These are phyloP conservation scores for Perizoma flavofasciatum DNA, from an alignment of 2,888 invertebrate genomes.

Conservation along the genomic window DNA sequence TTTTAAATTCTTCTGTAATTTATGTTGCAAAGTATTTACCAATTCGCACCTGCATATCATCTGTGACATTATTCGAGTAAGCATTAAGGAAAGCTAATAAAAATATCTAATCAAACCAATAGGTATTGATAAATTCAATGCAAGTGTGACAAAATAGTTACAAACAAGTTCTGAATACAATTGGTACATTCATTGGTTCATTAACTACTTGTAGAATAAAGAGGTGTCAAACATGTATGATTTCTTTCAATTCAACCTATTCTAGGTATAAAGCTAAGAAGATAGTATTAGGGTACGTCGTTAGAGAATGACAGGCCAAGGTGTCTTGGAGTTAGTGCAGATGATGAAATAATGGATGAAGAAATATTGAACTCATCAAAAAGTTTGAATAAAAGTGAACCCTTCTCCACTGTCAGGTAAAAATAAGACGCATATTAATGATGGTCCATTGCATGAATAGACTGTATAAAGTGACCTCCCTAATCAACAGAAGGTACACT, in stretches of 20 bases:
- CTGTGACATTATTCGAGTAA: constrained; percentile 12
- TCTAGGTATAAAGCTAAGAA: too few species aligned
- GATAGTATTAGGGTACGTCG: too few species aligned
- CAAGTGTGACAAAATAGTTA: too few species aligned
- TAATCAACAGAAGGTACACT: constrained; percentile 57
- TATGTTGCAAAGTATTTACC: constrained; percentile 10
- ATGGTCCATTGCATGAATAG: constrained; percentile 52
- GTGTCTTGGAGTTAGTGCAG: too few species aligned
- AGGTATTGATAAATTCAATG: too few species aligned
- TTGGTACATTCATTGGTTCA: too few species aligned
- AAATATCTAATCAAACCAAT: constrained; percentile 1
- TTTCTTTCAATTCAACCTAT: too few species aligned
- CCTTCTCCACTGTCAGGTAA: constrained; percentile 18
- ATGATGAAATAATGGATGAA: too few species aligned
- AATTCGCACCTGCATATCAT: constrained; percentile 22
- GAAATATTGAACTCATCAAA: not conserved
- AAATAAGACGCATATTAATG: constrained; percentile 78
- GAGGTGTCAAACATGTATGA: too few species aligned
- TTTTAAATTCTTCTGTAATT: constrained; percentile 17
- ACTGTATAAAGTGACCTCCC: constrained; percentile 60
- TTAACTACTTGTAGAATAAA: too few species aligned
- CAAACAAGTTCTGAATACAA: too few species aligned
- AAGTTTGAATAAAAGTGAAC: not conserved
- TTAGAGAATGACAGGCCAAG: too few species aligned
- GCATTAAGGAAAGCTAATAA: constrained; percentile 4